These are phyloP conservation scores for Epirrhoe tristata DNA, from an alignment of 2,888 invertebrate genomes.

Conservation along the genomic window DNA sequence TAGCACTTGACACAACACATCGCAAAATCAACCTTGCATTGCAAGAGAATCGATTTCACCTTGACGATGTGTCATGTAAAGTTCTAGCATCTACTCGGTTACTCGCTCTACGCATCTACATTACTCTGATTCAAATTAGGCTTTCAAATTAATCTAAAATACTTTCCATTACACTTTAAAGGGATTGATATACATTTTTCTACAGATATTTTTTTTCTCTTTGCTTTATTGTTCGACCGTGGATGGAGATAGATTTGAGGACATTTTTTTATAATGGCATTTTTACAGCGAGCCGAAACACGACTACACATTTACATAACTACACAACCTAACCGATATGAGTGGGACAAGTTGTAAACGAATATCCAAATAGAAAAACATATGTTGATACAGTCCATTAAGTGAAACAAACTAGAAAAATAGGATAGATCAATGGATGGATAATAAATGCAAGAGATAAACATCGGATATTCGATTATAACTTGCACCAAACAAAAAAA, in stretches of 20 bases:
- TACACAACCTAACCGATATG: conserved; percentile 75
- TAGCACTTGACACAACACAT: conserved; percentile 7
- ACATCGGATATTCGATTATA: conserved; percentile 28
- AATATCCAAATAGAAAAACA: conserved; percentile 28
- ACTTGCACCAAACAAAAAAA: conserved; percentile 38
- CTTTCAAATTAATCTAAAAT: conserved; percentile 53
- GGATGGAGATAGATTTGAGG: conserved; percentile 82
- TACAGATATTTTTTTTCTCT: conserved; percentile 37
- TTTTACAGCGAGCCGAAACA: conserved; percentile 67
- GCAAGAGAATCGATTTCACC: conserved; percentile 8
- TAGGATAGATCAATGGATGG: conserved; percentile 5
- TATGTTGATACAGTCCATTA: neutral
- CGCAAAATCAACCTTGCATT: conserved; percentile 8
- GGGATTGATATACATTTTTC: conserved; percentile 40
- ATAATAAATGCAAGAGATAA: neutral
- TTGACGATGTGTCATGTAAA: conserved; percentile 9
- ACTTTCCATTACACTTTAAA: conserved; percentile 40
- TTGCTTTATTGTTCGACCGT: conserved; percentile 79
- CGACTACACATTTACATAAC: conserved; percentile 66
- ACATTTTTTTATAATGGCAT: conserved; percentile 64
- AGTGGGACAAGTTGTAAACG: conserved; percentile 63
- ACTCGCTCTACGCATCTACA: conserved; percentile 68
- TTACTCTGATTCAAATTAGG: conserved; percentile 61
- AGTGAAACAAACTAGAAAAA: neutral
- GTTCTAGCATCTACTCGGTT: conserved; percentile 50